Evolutionary conservation across 64 coral and sea anemone genomes (phyloP).

Genomic region (Montipora efflorescens): DNA sequence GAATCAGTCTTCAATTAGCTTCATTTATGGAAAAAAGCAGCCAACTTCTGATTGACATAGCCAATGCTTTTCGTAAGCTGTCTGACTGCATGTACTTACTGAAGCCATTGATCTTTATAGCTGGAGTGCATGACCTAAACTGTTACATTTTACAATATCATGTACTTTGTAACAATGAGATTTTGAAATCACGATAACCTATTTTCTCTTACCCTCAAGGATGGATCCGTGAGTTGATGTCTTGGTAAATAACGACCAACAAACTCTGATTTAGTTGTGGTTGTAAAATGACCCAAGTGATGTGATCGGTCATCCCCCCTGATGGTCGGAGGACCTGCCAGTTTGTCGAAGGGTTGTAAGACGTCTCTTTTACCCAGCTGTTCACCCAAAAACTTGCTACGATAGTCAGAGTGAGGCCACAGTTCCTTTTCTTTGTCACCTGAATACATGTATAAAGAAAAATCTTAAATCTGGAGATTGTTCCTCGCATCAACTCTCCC

Average conservation of each 20-base stretch:
- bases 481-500: no score
- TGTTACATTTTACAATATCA: no score
- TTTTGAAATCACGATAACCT: no score
- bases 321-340: conserved; percentile 65
- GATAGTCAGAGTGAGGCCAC: conserved; percentile 93
- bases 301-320: conserved; percentile 85
- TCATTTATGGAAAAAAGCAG: no score
- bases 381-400: conserved; percentile 75
- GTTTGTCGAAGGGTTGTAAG: conserved; percentile 57
- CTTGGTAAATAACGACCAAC: conserved; percentile 69
- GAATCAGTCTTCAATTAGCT: no score
- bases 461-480: no score
- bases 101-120: no score
- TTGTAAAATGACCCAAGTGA: conserved; percentile 76
- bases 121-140: no score
- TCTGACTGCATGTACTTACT: no score
- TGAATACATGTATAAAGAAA: neutral
- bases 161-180: no score
- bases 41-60: no score
- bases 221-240: conserved; percentile 64
- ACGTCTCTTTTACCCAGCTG: conserved; percentile 60
- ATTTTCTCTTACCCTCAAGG: conserved; percentile 54
- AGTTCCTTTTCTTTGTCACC: conserved; percentile 93
- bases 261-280: conserved; percentile 93
- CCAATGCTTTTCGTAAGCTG: no score